Conservation (phyloP, 2,797 vertebrate genomes). For the Todus mexicanus region DNA sequence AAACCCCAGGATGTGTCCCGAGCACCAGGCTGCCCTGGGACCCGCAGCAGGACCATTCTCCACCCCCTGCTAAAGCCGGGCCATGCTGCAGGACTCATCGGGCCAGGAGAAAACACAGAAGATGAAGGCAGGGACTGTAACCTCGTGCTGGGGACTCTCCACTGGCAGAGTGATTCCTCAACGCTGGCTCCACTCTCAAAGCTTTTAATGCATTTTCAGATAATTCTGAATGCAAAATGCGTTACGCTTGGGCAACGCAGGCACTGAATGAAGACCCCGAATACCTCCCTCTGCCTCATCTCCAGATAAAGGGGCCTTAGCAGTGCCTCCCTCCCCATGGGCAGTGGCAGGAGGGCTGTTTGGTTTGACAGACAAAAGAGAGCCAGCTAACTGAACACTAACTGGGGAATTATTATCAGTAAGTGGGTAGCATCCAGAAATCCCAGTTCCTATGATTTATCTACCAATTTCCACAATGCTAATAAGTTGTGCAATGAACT, state of each 20-base stretch:
- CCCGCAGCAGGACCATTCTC: neutral
- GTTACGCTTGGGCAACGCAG: neutral
- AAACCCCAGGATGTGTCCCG: neutral
- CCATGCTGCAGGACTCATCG: neutral
- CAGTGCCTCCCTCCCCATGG: neutral
- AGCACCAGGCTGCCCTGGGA: neutral
- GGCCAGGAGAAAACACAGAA: neutral
- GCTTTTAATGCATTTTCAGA: neutral
- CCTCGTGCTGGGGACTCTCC: neutral
- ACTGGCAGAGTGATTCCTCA: neutral
- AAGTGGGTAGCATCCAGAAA: neutral
- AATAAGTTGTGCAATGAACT: neutral
- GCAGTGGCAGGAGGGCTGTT: neutral
- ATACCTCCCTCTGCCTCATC: neutral
- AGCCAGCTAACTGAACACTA: neutral
- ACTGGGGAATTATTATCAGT: neutral
- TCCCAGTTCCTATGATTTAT: neutral
- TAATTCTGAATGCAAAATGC: neutral
- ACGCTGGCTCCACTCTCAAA: neutral
- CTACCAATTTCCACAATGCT: neutral
- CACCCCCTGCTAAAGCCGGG: neutral
- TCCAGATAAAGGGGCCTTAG: neutral
- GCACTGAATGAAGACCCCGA: neutral
- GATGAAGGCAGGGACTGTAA: neutral
- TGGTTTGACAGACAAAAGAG: neutral